Base-by-base conservation (phyloP, 2,113 vertebrate genomes). In the Empidonax alnorum region DNA sequence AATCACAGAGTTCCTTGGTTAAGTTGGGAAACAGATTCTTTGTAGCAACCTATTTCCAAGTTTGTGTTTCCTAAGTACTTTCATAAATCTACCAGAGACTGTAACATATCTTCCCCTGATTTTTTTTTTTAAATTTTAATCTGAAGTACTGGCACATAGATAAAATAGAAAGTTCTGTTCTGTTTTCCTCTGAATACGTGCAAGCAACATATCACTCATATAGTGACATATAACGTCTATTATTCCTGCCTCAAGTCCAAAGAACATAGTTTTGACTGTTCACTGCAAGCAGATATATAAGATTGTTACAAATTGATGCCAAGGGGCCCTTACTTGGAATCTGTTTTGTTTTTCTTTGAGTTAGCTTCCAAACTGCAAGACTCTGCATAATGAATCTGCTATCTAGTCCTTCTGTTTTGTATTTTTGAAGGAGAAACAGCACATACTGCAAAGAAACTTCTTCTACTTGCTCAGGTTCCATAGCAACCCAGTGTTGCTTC, bases 401-500 rank as follows among this genome's bases (percentile, higher is more conserved):
- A 96, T 96, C 96, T 97, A 75, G 96, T 97, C 94, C 95, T 96
- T 94, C 96, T 97, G 96, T 33, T 94, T 94, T 84, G 74, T 94
- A 58, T 95, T 96, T 97, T 87, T 92, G 93, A 97, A 96, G 86
- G 88, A 93, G 93, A 97, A 94, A 90, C 66, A 90, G 92, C 83
- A 89, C 86, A 97, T 92, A 68, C 90, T 18, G 21, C 90, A 72
- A 86, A 95, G 80, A 47, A 80, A 68, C 83, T 96, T 95, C 83
- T 83, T 92, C 93, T 94, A 82, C 88, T 96, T 96, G 95, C 88
- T 94, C 83, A 92, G 77, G 76, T 94, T 97, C 92, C 94, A 95
- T 97, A 91, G 95, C 90, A 96, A 97, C 92, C 56, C 94, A 89
- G 73, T 62, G 90, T 72, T 68, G 83, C 94, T 94, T 69, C 9